A percentile compares a stretch with the other conserved stretches of the same genome.
These are phyloP conservation scores for Platerodrilus igneus DNA, from an alignment of 2,888 invertebrate species.

Conservation along the genomic window DNA sequence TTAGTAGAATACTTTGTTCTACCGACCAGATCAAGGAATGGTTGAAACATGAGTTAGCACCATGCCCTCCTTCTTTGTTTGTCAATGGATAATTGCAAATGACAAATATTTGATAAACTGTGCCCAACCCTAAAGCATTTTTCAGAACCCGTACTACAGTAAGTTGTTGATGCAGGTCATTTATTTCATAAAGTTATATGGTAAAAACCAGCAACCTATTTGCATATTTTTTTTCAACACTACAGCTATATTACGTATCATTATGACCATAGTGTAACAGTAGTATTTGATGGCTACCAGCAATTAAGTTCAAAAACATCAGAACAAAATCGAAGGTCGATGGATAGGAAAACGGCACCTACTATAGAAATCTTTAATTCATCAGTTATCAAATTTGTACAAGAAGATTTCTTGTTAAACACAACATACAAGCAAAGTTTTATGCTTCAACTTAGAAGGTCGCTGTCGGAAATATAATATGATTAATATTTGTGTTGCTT, in stretches of 20 bases:
- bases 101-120: slow-evolving; percentile 9
- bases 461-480: too few species aligned
- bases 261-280: slow-evolving; percentile 4
- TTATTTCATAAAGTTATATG: slow-evolving; percentile 7
- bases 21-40: too few species aligned
- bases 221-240: slow-evolving; percentile 6
- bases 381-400: slow-evolving; percentile 1
- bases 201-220: slow-evolving; percentile 5
- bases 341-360: slow-evolving; percentile 1
- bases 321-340: slow-evolving; percentile 5
- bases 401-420: slow-evolving; percentile 4
- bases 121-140: neutral
- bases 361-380: neutral
- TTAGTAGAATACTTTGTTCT: too few species aligned
- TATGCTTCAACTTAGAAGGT: neutral
- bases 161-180: slow-evolving; percentile 9
- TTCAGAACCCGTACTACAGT: slow-evolving; percentile 2
- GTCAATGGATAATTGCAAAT: too few species aligned
- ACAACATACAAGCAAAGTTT: slow-evolving; percentile 4
- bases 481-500: too few species aligned
- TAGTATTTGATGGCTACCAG: slow-evolving; percentile 4
- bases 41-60: too few species aligned
- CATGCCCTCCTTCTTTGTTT: too few species aligned
- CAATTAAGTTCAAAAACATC: neutral
- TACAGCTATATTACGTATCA: slow-evolving; percentile 5